phyloP scores from a whole-genome alignment of 1,140 invertebrate species.

The Chironomus striatipennis region DNA sequence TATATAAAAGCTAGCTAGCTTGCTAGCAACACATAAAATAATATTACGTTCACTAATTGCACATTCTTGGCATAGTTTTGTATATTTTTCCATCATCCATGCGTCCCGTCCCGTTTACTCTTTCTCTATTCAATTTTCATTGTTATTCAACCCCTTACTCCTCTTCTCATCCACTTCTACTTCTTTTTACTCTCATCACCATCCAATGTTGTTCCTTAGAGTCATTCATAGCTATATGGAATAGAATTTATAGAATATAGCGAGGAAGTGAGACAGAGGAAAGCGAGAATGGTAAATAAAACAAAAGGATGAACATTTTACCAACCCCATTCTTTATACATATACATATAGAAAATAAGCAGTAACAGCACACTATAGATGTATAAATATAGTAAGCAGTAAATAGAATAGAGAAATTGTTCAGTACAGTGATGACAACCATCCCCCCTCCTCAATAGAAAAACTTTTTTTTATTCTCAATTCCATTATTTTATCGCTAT shows the following conservation, averaged over 20 bases:
- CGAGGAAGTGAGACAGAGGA: background rate
- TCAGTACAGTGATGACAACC: slow-evolving; percentile 3
- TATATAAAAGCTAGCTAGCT: slow-evolving; percentile 10
- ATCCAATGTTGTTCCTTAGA: background rate
- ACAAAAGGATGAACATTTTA: slow-evolving; percentile 20
- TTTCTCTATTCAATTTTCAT: background rate
- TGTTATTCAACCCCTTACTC: background rate
- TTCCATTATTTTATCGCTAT: slow-evolving; percentile 17
- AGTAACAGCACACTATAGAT: slow-evolving; percentile 2
- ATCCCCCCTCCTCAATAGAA: background rate
- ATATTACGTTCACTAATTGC: slow-evolving; percentile 70
- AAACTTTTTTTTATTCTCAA: background rate
- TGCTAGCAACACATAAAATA: slow-evolving; percentile 22
- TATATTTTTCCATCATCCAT: slow-evolving; percentile 44
- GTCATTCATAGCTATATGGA: background rate
- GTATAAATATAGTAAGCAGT: background rate
- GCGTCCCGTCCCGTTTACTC: slow-evolving; percentile 32
- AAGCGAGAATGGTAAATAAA: slow-evolving; percentile 22
- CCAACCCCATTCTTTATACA: slow-evolving; percentile 16
- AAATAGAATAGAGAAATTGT: background rate
- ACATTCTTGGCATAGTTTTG: slow-evolving; percentile 84
- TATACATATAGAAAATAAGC: background rate
- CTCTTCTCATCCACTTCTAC: no score
- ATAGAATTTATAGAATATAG: background rate
- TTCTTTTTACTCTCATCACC: background rate